Percentiles rank a stretch among this genome's conserved stretches.
Conservation (phyloP, 2,888 invertebrate genomes). For the Hedychridium roseum region DNA sequence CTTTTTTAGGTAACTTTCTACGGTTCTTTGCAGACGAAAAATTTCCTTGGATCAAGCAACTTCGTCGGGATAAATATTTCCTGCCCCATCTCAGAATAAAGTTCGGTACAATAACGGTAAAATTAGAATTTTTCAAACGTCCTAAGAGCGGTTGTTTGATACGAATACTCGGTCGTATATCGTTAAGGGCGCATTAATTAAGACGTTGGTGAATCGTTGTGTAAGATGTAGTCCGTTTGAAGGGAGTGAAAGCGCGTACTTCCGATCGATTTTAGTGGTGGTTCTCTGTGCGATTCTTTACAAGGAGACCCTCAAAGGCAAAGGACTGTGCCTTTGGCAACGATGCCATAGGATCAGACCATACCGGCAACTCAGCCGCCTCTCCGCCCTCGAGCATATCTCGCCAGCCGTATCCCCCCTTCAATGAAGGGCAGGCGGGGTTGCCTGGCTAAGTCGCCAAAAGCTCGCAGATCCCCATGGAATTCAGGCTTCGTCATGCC, state of each 20-base stretch:
- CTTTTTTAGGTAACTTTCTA: too few relatives aligned
- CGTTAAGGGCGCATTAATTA: too few relatives aligned
- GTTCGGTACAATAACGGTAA: too few relatives aligned
- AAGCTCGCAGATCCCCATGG: slow-evolving; percentile 37
- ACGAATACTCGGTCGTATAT: too few relatives aligned
- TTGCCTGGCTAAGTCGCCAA: slow-evolving; percentile 39
- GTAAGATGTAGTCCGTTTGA: too few relatives aligned
- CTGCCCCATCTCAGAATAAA: too few relatives aligned
- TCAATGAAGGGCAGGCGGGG: slow-evolving; percentile 29
- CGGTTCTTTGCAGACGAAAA: too few relatives aligned
- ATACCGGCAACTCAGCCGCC: neutral
- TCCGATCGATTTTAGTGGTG: slow-evolving; percentile 17
- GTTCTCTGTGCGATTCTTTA: slow-evolving; percentile 25
- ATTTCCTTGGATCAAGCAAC: too few relatives aligned
- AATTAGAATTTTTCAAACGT: too few relatives aligned
- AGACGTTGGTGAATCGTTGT: too few relatives aligned
- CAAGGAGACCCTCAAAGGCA: slow-evolving; percentile 26
- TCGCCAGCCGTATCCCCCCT: slow-evolving; percentile 12
- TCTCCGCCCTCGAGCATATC: slow-evolving; percentile 9
- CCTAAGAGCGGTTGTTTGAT: too few relatives aligned
- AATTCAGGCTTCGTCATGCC: slow-evolving; percentile 39
- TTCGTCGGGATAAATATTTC: too few relatives aligned
- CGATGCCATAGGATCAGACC: slow-evolving; percentile 28
- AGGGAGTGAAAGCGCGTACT: slow-evolving; percentile 19
- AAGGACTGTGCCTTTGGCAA: slow-evolving; percentile 17